Conservation (phyloP, 2,113 vertebrate species). For the Melospiza georgiana region DNA sequence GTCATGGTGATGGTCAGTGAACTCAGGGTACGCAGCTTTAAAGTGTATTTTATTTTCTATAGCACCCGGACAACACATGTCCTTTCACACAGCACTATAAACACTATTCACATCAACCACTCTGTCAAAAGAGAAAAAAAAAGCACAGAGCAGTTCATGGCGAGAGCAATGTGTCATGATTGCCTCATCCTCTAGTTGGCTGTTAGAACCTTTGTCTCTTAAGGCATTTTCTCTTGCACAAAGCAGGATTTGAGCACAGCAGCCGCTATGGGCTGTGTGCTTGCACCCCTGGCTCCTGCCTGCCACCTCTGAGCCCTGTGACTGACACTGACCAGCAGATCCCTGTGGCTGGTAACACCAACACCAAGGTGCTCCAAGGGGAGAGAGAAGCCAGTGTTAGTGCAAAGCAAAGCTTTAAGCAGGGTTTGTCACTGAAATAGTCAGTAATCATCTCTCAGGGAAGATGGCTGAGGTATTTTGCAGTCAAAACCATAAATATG, state of each 20-base stretch:
- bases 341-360: background rate
- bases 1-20: background rate
- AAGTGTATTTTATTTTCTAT: constrained; percentile 3
- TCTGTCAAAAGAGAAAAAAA: background rate
- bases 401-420: background rate
- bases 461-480: background rate
- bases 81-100: constrained; percentile 11
- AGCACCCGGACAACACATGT: background rate
- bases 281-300: background rate
- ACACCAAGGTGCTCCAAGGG: background rate
- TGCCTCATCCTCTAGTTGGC: background rate
- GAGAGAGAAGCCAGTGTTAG: background rate
- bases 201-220: background rate
- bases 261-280: rapidly evolving
- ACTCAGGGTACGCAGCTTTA: rapidly evolving
- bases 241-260: background rate
- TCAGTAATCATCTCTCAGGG: background rate
- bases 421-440: background rate
- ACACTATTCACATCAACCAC: constrained; percentile 10
- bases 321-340: background rate
- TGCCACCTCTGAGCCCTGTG: background rate
- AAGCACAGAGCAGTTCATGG: background rate
- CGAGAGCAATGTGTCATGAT: rapidly evolving
- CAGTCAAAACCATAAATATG: background rate
- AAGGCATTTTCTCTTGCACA: background rate